These are phyloP conservation scores for Diabrotica balteata DNA, from an alignment of 2,888 invertebrate genomes.

Conservation along the genomic window DNA sequence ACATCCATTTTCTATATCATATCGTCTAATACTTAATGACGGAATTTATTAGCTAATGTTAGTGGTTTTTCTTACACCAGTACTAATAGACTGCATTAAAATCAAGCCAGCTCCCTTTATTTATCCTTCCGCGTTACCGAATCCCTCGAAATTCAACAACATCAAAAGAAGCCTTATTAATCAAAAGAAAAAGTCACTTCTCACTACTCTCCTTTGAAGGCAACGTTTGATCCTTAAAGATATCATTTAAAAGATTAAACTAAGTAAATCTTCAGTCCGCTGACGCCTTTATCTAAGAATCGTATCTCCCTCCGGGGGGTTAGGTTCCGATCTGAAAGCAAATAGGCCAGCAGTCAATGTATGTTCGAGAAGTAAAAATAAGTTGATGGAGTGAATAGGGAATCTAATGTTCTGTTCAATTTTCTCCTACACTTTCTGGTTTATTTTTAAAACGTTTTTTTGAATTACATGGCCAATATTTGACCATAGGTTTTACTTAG, in stretches of 20 bases:
- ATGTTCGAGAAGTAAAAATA: too few relatives aligned
- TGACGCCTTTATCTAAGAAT: constrained; percentile 19
- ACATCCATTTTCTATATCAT: too few relatives aligned
- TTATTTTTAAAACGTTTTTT: too few relatives aligned
- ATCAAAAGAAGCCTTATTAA: constrained; percentile 14
- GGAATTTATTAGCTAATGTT: neutral
- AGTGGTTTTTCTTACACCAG: neutral
- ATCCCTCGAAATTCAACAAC: neutral
- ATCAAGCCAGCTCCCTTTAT: neutral
- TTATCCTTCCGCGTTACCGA: constrained; percentile 6
- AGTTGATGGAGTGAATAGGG: too few relatives aligned
- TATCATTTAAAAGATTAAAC: constrained; percentile 26
- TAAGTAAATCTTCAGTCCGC: constrained; percentile 22
- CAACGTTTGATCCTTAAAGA: constrained; percentile 12
- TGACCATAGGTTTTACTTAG: too few relatives aligned
- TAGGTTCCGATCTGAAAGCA: neutral
- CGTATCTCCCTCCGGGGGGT: constrained; percentile 22
- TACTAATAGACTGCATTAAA: neutral
- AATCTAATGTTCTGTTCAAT: too few relatives aligned
- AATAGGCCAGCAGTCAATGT: constrained; percentile 2
- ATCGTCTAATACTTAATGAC: neutral
- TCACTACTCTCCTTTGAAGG: constrained; percentile 7
- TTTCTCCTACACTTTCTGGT: too few relatives aligned
- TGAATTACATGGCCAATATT: too few relatives aligned
- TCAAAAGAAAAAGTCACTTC: constrained; percentile 9